Percentiles rank a stretch among this genome's conserved stretches.
phyloP scores from a whole-genome alignment of 2,113 vertebrate genomes.

The Abramis brama region DNA sequence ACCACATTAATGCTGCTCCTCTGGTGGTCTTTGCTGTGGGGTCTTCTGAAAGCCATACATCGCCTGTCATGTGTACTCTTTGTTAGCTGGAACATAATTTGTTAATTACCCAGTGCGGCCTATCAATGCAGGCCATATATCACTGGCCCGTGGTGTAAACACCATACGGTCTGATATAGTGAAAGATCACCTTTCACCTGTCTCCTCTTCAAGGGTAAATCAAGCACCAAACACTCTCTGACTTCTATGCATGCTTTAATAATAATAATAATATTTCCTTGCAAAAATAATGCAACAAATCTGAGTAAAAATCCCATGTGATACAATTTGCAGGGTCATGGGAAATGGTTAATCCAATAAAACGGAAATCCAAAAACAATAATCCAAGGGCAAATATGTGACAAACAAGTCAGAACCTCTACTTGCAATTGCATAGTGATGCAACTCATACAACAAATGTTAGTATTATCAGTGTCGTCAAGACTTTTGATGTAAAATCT shows the following conservation, averaged over 20 bases:
- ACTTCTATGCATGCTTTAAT: neutral
- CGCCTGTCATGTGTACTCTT: conserved; percentile 66
- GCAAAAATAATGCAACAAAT: neutral
- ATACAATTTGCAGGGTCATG: too few relatives aligned
- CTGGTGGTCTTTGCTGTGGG: conserved; percentile 61
- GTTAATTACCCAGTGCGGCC: conserved; percentile 74
- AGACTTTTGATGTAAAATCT: too few relatives aligned
- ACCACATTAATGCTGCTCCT: conserved; percentile 64
- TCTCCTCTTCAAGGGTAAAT: conserved; percentile 65
- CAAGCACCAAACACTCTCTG: neutral
- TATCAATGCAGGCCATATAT: conserved; percentile 67
- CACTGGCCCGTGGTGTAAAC: conserved; percentile 69
- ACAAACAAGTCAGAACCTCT: too few relatives aligned
- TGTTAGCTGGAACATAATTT: conserved; percentile 72
- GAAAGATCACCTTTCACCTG: conserved; percentile 60
- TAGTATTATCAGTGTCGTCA: too few relatives aligned
- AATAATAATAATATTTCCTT: neutral
- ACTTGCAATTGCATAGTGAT: too few relatives aligned
- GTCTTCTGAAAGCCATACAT: conserved; percentile 65
- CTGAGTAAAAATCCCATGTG: neutral
- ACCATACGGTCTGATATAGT: conserved; percentile 64
- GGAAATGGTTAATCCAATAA: too few relatives aligned
- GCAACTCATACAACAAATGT: too few relatives aligned
- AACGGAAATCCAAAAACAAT: too few relatives aligned
- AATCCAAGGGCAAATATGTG: too few relatives aligned